phyloP scores from a whole-genome alignment of 2,888 invertebrate genomes.

The Neoascia interrupta region DNA sequence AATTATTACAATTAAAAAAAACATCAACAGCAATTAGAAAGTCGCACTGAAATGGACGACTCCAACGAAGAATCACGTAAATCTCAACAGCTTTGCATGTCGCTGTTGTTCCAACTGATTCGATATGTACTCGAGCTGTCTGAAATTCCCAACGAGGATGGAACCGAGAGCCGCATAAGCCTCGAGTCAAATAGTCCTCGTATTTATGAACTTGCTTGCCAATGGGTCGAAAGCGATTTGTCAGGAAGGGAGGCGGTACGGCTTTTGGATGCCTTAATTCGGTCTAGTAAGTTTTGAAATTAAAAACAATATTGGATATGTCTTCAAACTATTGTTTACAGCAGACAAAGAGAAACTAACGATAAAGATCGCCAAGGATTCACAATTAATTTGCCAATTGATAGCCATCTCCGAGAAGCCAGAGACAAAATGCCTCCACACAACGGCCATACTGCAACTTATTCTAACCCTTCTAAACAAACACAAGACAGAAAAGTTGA shows the following conservation, averaged over 20 bases:
- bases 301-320: background rate
- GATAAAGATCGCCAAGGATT: slow-evolving; percentile 73
- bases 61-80: slow-evolving; percentile 75
- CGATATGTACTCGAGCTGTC: slow-evolving; percentile 74
- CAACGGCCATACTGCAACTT: slow-evolving; percentile 74
- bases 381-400: slow-evolving; percentile 73
- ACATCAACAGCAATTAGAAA: slow-evolving; percentile 72
- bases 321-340: slow-evolving; percentile 3
- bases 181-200: slow-evolving; percentile 75
- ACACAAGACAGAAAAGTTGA: slow-evolving; percentile 76
- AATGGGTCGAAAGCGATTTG: slow-evolving; percentile 75
- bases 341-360: slow-evolving; percentile 71
- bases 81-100: slow-evolving; percentile 75
- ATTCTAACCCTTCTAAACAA: slow-evolving; percentile 74
- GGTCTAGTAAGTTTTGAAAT: slow-evolving; percentile 69
- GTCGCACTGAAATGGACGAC: slow-evolving; percentile 73
- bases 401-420: slow-evolving; percentile 74
- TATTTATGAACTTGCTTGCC: slow-evolving; percentile 74
- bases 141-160: slow-evolving; percentile 68
- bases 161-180: slow-evolving; percentile 73
- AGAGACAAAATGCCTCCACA: slow-evolving; percentile 73
- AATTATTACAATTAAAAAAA: background rate
- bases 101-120: slow-evolving; percentile 74
- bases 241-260: slow-evolving; percentile 76
- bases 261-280: slow-evolving; percentile 73